Base-by-base conservation (phyloP, 1,140 invertebrate species). In the Pissodes strobi region DNA sequence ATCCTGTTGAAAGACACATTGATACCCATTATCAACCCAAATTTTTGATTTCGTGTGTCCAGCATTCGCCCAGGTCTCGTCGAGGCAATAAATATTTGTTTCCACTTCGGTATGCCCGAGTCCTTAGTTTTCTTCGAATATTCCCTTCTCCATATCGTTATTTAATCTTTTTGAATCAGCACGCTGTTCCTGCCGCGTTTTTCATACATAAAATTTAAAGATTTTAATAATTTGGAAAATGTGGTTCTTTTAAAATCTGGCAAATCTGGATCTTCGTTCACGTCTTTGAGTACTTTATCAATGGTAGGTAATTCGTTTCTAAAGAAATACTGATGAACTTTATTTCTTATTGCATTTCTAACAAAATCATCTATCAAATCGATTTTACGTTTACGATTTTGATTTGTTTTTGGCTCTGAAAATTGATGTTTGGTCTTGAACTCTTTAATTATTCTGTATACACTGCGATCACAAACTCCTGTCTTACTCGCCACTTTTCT, bases 171-270 rank as follows among this genome's bases (percentile, higher is more conserved):
- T n/a, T n/a, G n/a, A n/a, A n/a, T n/a, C n/a, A n/a, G n/a, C n/a
- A n/a, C n/a, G n/a, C n/a, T n/a, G n/a, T n/a, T n/a, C n/a, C n/a
- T n/a, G n/a, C n/a, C n/a, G n/a, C n/a, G n/a, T n/a, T n/a, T n/a
- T n/a, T n/a, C n/a, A n/a, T n/a, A n/a, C n/a, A n/a, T n/a, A n/a
- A n/a, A n/a, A n/a, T n/a, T n/a, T n/a, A n/a, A n/a, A n/a, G n/a
- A n/a, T 41, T 41, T 41, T 41, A 94, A 25, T 2, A 51, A 19
- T 51, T 51, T 51, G 19, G 19, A 17, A 51, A 51, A 51, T 51
- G 48, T 51, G 13, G 48, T 25, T 51, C 22, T 10, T 21, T 51
- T 51, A 27, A 51, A 51, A n/a, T 12, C n/a, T 19, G 48, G 48
- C 17, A 51, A 51, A 27, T 51, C 48, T 51, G 21, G 21, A 17